A percentile compares a stretch with the other conserved stretches of the same genome.
Conservation (phyloP, 2,797 vertebrate species). For the Mormyrus hasselquistii region DNA sequence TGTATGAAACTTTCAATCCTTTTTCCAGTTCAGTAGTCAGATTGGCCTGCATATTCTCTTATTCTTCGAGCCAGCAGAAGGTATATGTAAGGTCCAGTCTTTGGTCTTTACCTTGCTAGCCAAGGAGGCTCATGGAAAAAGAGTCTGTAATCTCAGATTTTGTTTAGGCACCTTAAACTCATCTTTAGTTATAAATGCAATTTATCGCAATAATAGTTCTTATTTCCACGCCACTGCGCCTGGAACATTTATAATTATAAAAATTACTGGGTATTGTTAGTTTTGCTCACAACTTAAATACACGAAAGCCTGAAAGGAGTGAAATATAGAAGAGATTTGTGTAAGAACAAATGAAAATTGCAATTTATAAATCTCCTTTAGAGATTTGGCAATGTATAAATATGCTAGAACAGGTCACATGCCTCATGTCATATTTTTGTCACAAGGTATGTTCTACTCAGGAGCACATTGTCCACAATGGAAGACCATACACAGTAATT, state of each 20-base stretch:
- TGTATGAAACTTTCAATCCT: neutral
- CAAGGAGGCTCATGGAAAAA: neutral
- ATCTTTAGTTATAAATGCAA: slow-evolving; percentile 1
- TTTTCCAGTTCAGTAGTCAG: neutral
- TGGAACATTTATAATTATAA: neutral
- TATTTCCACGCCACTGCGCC: neutral
- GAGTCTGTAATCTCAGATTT: neutral
- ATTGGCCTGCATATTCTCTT: neutral
- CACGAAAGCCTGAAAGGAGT: neutral
- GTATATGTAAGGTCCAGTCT: neutral
- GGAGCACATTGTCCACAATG: slow-evolving; percentile 22
- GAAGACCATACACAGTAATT: slow-evolving; percentile 22
- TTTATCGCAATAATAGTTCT: neutral
- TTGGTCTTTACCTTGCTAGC: neutral
- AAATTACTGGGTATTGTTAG: neutral
- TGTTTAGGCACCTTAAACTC: neutral
- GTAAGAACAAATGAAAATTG: neutral
- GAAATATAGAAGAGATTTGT: neutral
- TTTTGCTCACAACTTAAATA: neutral
- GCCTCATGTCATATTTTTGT: slow-evolving; percentile 20
- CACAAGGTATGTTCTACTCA: slow-evolving; percentile 38
- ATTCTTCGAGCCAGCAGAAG: neutral
- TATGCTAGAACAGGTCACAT: slow-evolving; percentile 18
- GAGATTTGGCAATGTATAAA: slow-evolving; percentile 20
- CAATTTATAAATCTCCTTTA: neutral